These are phyloP conservation scores for Coregonus clupeaformis DNA, from an alignment of 2,113 vertebrate genomes.

Conservation along the genomic window DNA sequence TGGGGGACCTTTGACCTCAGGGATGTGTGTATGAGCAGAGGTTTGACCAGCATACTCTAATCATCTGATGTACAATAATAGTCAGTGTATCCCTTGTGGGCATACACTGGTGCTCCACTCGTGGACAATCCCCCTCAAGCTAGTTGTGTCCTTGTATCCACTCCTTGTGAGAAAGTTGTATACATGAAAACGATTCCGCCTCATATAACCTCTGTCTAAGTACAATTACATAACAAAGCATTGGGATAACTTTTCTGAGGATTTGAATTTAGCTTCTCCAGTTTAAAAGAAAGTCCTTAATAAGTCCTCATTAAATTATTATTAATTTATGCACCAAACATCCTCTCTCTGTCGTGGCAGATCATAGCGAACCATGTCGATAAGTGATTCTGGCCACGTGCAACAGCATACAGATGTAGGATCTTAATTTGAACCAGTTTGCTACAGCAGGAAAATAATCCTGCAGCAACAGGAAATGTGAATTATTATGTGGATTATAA, in stretches of 20 bases:
- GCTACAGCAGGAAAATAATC: no score
- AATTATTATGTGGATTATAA: no score
- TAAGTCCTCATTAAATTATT: no score
- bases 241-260: no score
- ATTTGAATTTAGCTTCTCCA: no score
- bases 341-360: conserved; percentile 40
- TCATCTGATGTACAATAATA: background rate
- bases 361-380: conserved; percentile 45
- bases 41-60: background rate
- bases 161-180: no score
- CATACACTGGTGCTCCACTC: background rate
- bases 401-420: conserved; percentile 13
- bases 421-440: no score
- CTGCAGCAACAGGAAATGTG: no score
- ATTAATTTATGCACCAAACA: conserved; percentile 1
- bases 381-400: conserved; percentile 54
- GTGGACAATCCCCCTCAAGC: background rate
- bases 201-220: no score
- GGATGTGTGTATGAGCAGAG: background rate
- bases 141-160: background rate
- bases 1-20: background rate
- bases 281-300: no score
- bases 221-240: no score
- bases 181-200: no score
- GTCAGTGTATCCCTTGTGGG: background rate